Percentiles rank a stretch among this genome's conserved stretches.
phyloP scores from a whole-genome alignment of 2,113 vertebrate species.

The Menidia beryllina region DNA sequence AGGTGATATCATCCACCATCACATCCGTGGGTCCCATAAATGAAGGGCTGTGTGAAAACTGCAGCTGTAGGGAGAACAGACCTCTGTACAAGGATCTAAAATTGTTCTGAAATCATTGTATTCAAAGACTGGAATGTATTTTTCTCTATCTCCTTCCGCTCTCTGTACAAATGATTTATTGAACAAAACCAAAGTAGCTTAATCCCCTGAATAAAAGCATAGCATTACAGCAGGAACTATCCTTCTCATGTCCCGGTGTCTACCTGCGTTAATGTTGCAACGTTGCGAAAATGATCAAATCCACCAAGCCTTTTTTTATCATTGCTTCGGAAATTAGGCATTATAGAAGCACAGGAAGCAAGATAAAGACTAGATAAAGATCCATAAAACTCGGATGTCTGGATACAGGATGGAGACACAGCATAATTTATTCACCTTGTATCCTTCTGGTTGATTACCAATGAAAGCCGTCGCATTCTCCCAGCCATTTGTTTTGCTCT shows the following conservation, averaged over 20 bases:
- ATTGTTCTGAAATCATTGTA: background rate
- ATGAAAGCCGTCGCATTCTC: slow-evolving; percentile 67
- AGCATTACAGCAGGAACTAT: too few species aligned
- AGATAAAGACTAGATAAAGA: slow-evolving; percentile 27
- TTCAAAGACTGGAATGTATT: too few species aligned
- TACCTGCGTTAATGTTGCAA: too few species aligned
- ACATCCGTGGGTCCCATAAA: slow-evolving; percentile 13
- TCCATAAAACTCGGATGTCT: background rate
- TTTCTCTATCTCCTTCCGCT: too few species aligned
- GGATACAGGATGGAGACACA: background rate
- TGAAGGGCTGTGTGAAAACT: slow-evolving; percentile 28
- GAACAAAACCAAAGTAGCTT: too few species aligned
- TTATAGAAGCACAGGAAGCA: slow-evolving; percentile 1
- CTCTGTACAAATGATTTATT: too few species aligned
- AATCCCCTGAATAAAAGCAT: too few species aligned
- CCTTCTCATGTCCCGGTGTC: too few species aligned
- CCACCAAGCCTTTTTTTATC: slow-evolving; percentile 3
- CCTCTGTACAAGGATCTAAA: background rate
- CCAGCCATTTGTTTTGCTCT: slow-evolving; percentile 62
- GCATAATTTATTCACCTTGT: slow-evolving; percentile 66
- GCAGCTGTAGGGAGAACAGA: slow-evolving; percentile 64
- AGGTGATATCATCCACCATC: slow-evolving; percentile 78
- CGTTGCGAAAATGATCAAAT: slow-evolving; percentile 3
- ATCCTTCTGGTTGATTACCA: slow-evolving; percentile 76
- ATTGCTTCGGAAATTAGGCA: background rate